phyloP scores from a whole-genome alignment of 2,888 invertebrate genomes.

The Tanypteryx hageni region DNA sequence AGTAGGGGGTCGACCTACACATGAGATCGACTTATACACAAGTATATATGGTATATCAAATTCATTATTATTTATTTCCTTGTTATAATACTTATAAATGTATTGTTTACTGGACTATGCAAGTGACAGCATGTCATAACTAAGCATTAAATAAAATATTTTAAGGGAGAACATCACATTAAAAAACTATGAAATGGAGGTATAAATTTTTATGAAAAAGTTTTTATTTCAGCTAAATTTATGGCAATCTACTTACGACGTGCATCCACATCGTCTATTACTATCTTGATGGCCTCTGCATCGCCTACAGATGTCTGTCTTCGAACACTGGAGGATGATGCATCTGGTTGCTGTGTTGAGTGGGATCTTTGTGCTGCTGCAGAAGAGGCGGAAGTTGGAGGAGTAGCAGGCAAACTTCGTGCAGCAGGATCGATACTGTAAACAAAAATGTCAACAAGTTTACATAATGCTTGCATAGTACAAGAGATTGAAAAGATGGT shows the following conservation, averaged over 20 bases:
- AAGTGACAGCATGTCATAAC: too few species aligned
- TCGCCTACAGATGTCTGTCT: constrained; percentile 90
- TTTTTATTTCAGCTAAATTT: neutral
- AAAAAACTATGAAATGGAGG: too few species aligned
- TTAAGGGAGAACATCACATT: too few species aligned
- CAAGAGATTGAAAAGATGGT: neutral
- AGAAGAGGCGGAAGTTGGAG: constrained; percentile 77
- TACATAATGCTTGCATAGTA: neutral
- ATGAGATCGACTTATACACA: too few species aligned
- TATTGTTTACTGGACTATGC: too few species aligned
- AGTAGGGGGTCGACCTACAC: too few species aligned
- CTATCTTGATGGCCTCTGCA: constrained; percentile 94
- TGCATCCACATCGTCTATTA: constrained; percentile 94
- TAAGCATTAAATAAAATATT: too few species aligned
- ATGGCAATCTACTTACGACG: constrained; percentile 33
- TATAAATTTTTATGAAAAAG: neutral
- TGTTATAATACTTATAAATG: too few species aligned
- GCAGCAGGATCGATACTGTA: constrained; percentile 35
- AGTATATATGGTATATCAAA: too few species aligned
- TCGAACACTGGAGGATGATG: constrained; percentile 71
- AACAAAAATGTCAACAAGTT: neutral
- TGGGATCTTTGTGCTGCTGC: constrained; percentile 67
- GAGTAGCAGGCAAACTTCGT: constrained; percentile 75
- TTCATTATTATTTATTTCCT: too few species aligned
- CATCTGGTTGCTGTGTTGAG: constrained; percentile 31